Conservation (phyloP, 2,113 vertebrate genomes). For the Cololabis saira region DNA sequence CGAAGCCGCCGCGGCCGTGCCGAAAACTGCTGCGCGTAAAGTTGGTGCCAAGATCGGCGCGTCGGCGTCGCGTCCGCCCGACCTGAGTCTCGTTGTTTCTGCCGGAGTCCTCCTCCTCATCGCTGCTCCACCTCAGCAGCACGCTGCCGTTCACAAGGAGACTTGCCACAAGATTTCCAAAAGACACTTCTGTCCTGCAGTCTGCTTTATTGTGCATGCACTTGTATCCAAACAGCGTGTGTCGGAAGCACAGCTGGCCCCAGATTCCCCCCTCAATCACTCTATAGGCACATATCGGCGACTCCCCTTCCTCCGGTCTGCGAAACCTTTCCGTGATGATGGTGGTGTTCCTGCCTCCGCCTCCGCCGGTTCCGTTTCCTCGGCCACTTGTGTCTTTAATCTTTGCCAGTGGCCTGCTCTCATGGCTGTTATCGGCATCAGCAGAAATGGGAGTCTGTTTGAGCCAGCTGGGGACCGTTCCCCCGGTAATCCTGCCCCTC, state of each 20-base stretch:
- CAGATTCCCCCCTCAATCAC: conserved; percentile 71
- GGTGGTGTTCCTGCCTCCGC: conserved; percentile 36
- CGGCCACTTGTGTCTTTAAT: conserved; percentile 30
- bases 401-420: conserved; percentile 45
- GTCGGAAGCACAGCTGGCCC: conserved; percentile 87
- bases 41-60: conserved; percentile 12
- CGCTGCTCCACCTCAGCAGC: conserved; percentile 88
- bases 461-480: conserved; percentile 22
- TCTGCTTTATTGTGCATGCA: conserved; percentile 79
- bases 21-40: conserved; percentile 13
- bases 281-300: conserved; percentile 78
- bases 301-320: conserved; percentile 52
- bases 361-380: conserved; percentile 25
- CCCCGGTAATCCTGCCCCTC: conserved; percentile 33
- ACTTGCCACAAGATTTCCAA: conserved; percentile 85
- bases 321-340: conserved; percentile 42
- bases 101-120: conserved; percentile 18
- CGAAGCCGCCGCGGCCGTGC: conserved; percentile 82
- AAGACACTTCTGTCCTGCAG: conserved; percentile 82
- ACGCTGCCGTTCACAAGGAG: conserved; percentile 91
- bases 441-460: conserved; percentile 12
- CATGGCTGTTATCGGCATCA: conserved; percentile 22
- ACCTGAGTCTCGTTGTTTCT: background rate
- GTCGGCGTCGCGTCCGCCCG: background rate
- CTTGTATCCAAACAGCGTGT: conserved; percentile 81